Evolutionary conservation across 2,113 vertebrate genomes (phyloP).

Genomic region (Halichoerus grypus): DNA sequence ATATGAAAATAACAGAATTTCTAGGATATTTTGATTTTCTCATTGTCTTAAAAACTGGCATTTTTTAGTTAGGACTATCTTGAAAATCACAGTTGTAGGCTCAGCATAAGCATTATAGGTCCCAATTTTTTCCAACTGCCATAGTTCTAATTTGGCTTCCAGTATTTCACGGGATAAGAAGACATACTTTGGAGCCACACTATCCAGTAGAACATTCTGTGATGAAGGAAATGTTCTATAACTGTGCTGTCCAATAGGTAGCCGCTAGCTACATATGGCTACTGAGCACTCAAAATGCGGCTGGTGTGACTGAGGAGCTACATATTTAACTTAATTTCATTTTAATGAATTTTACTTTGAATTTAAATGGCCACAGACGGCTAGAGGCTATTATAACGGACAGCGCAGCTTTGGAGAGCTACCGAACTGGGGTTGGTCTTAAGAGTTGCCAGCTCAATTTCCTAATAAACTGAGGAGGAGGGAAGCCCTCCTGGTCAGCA

Average conservation of each 20-base stretch:
- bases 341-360: background rate
- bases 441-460: background rate
- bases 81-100: background rate
- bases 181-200: background rate
- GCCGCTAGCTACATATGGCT: background rate
- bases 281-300: background rate
- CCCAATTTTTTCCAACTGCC: background rate
- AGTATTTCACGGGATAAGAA: background rate
- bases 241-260: background rate
- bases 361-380: background rate
- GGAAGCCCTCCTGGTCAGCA: background rate
- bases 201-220: background rate
- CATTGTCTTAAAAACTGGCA: background rate
- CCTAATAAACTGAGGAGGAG: background rate
- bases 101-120: background rate
- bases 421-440: background rate
- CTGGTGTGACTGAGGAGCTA: background rate
- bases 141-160: background rate
- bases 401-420: background rate
- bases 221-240: background rate
- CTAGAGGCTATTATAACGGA: background rate
- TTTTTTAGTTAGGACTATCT: constrained; percentile 37
- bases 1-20: constrained; percentile 39
- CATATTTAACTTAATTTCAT: background rate
- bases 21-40: background rate